Percentiles rank a stretch among this genome's conserved stretches.
These are phyloP conservation scores for Phenganax stokvisi DNA, from an alignment of 92 coral and sea anemone species.

Conservation along the genomic window DNA sequence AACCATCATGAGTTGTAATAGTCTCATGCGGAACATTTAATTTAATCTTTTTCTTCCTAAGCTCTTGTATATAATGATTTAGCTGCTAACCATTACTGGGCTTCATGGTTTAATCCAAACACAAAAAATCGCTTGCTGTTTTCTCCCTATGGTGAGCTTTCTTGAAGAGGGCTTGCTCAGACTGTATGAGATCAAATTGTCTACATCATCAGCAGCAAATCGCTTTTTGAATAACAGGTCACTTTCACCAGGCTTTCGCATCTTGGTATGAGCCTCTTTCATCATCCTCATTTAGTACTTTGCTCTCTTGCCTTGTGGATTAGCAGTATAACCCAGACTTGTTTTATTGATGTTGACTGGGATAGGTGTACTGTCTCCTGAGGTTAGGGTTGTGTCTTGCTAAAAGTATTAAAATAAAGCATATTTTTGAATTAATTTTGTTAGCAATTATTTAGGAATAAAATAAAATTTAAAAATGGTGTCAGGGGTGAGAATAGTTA, in stretches of 20 bases:
- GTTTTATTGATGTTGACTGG: too few species aligned
- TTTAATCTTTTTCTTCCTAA: constrained; percentile 5
- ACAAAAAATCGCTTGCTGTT: neutral
- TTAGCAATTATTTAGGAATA: too few species aligned
- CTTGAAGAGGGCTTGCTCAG: constrained; percentile 32
- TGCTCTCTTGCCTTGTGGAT: too few species aligned
- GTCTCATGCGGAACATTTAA: constrained; percentile 17
- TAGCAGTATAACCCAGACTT: too few species aligned
- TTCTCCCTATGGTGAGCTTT: constrained; percentile 23
- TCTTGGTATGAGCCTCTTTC: constrained; percentile 15
- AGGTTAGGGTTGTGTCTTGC: too few species aligned
- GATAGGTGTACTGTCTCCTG: too few species aligned
- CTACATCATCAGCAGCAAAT: constrained; percentile 34
- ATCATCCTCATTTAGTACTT: too few species aligned
- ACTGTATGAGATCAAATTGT: constrained; percentile 31
- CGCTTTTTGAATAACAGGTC: constrained; percentile 32
- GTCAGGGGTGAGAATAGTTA: too few species aligned
- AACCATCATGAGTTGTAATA: constrained; percentile 15
- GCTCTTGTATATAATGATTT: neutral
- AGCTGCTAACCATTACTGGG: constrained; percentile 12
- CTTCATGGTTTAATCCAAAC: too few species aligned
- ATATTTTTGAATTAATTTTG: too few species aligned
- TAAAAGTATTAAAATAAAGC: too few species aligned
- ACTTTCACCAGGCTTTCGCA: constrained; percentile 42
- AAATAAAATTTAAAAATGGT: too few species aligned